These are phyloP conservation scores for Myotis yumanensis DNA, from an alignment of 2,113 vertebrate species.

Conservation along the genomic window DNA sequence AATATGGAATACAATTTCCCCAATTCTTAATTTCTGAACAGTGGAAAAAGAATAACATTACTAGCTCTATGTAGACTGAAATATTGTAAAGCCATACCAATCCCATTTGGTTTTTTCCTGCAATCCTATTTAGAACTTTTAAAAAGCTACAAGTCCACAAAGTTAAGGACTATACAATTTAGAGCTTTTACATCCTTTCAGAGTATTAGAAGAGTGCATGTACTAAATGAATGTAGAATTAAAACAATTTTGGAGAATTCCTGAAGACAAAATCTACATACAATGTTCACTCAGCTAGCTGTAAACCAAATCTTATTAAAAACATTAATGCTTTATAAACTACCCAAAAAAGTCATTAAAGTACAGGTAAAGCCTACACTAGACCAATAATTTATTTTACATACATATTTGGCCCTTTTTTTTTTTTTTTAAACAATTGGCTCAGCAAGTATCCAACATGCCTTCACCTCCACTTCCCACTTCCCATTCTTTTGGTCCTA, in stretches of 20 bases:
- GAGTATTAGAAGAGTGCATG: neutral
- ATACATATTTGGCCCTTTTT: constrained; percentile 4
- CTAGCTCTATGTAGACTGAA: neutral
- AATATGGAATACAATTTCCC: constrained; percentile 9
- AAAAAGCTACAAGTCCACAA: neutral
- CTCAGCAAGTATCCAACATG: neutral
- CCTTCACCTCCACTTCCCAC: neutral
- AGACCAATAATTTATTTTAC: constrained; percentile 16
- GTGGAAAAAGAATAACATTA: neutral
- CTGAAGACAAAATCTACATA: neutral
- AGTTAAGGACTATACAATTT: neutral
- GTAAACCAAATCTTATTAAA: constrained; percentile 38
- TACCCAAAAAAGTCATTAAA: constrained; percentile 18
- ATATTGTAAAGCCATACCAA: constrained; percentile 35
- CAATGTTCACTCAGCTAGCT: neutral
- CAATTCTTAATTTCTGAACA: constrained; percentile 48
- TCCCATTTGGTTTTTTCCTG: constrained; percentile 7
- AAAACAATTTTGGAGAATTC: neutral
- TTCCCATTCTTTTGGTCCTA: neutral
- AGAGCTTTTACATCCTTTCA: constrained; percentile 32
- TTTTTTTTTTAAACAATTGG: constrained; percentile 43
- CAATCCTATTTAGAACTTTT: constrained; percentile 25
- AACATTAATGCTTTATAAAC: constrained; percentile 6
- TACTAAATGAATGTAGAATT: constrained; percentile 24
- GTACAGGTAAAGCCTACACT: neutral